Conservation (phyloP, 1,140 invertebrate species). For the Coboldia fuscipes region DNA sequence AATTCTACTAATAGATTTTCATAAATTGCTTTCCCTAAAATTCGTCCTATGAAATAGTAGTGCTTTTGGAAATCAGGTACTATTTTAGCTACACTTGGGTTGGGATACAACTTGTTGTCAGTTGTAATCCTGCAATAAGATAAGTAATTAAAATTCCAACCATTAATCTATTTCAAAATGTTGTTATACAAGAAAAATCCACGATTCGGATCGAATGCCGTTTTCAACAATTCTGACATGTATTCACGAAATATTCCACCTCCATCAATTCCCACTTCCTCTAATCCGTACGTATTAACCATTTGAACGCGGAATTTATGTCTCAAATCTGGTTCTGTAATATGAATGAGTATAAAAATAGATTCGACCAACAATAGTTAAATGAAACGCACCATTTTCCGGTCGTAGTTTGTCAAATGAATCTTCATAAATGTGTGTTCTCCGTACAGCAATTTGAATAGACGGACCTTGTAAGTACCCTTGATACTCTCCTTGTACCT, state of each 20-base stretch:
- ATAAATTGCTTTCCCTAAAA: conserved; percentile 90
- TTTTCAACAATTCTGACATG: conserved; percentile 74
- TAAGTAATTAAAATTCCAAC: neutral
- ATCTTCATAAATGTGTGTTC: conserved; percentile 92
- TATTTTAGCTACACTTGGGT: conserved; percentile 69
- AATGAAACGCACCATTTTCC: conserved; percentile 47
- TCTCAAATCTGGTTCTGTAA: conserved; percentile 64
- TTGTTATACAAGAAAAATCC: conserved; percentile 54
- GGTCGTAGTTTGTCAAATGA: conserved; percentile 83
- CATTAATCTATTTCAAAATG: neutral
- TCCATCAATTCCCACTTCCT: conserved; percentile 92
- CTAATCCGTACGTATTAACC: conserved; percentile 69
- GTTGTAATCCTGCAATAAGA: conserved; percentile 42
- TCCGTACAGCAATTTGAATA: conserved; percentile 60
- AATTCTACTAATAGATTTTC: conserved; percentile 88
- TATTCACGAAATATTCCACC: conserved; percentile 85
- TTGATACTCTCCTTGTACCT: conserved; percentile 38
- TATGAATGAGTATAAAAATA: conserved; percentile 4
- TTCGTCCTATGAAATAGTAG: conserved; percentile 88
- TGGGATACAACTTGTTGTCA: conserved; percentile 88
- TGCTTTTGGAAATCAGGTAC: conserved; percentile 72
- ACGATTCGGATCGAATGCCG: conserved; percentile 89
- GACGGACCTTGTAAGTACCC: conserved; percentile 53
- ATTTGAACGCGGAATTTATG: conserved; percentile 72
- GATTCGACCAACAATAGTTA: neutral